Evolutionary conservation across 2,113 vertebrate genomes (phyloP).

Genomic region (Eulemur macaco): DNA sequence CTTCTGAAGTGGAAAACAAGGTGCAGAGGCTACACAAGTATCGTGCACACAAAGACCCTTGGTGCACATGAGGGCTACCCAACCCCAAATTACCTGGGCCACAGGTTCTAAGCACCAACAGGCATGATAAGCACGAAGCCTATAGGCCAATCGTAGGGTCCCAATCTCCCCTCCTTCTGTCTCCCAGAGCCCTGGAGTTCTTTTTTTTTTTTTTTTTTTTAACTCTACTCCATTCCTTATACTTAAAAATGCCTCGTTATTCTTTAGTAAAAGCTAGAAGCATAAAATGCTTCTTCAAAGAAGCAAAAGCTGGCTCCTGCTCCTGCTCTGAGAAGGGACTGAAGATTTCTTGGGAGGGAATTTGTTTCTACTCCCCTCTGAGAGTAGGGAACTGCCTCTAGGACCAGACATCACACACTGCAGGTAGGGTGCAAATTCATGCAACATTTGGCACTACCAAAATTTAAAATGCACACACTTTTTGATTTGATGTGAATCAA

Average conservation of each 20-base stretch:
- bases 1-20: background rate
- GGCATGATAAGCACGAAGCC: background rate
- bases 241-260: background rate
- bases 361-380: background rate
- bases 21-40: background rate
- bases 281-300: background rate
- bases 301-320: background rate
- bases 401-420: too few relatives aligned
- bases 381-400: background rate
- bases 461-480: background rate
- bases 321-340: background rate
- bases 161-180: background rate
- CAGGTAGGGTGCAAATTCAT: rapidly evolving
- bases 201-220: background rate
- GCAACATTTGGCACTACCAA: rapidly evolving
- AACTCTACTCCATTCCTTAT: background rate
- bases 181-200: background rate
- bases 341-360: background rate
- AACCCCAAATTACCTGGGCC: background rate
- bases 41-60: background rate
- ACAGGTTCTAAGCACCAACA: background rate
- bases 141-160: too few relatives aligned
- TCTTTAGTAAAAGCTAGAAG: background rate
- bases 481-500: background rate
- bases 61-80: background rate